Base-by-base conservation (phyloP, 2,888 invertebrate species). In the Epinotia demarniana region DNA sequence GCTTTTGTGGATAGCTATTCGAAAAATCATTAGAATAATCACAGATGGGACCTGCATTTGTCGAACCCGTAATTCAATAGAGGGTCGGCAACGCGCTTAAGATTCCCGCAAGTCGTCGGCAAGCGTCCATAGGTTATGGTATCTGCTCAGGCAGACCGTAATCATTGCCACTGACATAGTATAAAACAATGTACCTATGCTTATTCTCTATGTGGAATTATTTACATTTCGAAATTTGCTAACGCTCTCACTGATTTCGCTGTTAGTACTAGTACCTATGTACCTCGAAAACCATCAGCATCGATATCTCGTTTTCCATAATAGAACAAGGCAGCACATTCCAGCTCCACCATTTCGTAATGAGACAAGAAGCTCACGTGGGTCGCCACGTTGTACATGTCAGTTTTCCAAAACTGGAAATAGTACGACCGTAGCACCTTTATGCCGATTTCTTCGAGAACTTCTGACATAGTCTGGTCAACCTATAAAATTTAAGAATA, bases 251-350 rank as follows among this genome's bases (percentile, higher is more conserved):
- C 33, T 6, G 33, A 33, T 8, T 33, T 33, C 6, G 8, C 33
- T 33, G 0, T 6, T 33, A 33, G 49, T 13, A 11, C 46, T 11
- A n/a, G n/a, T n/a, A n/a, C n/a, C n/a, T n/a, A n/a, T n/a, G n/a
- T 49, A 93, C 94, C 93, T 75, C 90, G 83, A 79, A 93, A 94
- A 11, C 93, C 92, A 70, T 89, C 86, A 68, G 86, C 84, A 75
- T 90, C 86, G 4, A 96, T 91, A 0, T 92, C 92, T 76, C 92
- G 92, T 63, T 80, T 86, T 1, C 94, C 92, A 80, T 95, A 96
- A 80, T 95, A 95, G 79, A 96, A 95, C 72, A 96, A 87, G 0
- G 93, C 95, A 18, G 93, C 83, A 78, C 96, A 96, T 4, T 92
- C 86, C 0, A 96, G 73, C 0, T 86, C 87, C 11, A 95, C 78